phyloP scores from a whole-genome alignment of 1,140 invertebrate species.

The Berghia stephanieae region DNA sequence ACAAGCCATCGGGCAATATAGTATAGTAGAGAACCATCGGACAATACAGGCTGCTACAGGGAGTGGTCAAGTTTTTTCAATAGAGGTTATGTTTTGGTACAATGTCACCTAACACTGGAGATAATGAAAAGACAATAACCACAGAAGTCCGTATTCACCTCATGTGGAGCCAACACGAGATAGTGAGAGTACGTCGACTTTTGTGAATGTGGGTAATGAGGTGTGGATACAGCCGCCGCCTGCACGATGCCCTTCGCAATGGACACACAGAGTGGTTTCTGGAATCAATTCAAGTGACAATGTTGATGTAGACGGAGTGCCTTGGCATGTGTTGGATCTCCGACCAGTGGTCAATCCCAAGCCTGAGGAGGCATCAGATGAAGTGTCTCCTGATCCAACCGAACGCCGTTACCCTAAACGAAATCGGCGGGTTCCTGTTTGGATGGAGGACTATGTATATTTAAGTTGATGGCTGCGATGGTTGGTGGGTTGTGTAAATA shows the following conservation, averaged over 20 bases:
- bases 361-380: neutral
- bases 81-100: slow-evolving; percentile 3
- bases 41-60: neutral
- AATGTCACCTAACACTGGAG: neutral
- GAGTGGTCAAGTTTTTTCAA: neutral
- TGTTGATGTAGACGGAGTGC: neutral
- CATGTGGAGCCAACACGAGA: neutral
- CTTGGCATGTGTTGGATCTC: no score
- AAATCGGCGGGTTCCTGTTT: neutral
- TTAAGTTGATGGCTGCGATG: neutral
- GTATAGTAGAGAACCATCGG: neutral
- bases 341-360: slow-evolving; percentile 11
- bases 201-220: neutral
- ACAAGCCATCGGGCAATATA: neutral
- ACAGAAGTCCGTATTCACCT: neutral
- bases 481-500: slow-evolving; percentile 1
- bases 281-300: neutral
- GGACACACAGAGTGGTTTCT: neutral
- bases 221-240: neutral
- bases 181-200: neutral
- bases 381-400: neutral
- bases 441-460: slow-evolving; percentile 7
- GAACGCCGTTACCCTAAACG: neutral
- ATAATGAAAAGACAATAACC: neutral
- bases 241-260: neutral